Percentiles rank a stretch among this genome's conserved stretches.
Evolutionary conservation across 2,888 invertebrate species (phyloP).

Genomic region (Dusona sp.): DNA sequence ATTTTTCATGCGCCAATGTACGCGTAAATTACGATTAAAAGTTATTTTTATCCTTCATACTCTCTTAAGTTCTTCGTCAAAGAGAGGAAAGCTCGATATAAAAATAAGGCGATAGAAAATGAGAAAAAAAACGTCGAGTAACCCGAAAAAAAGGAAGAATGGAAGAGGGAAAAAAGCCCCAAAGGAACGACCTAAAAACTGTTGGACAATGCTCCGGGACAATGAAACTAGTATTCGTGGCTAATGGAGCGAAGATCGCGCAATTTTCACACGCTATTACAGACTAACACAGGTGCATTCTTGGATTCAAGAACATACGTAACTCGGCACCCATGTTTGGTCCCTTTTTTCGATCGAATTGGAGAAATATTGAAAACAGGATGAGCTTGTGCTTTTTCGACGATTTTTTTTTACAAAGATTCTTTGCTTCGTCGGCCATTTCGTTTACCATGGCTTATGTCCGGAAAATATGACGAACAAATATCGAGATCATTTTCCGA

Average conservation of each 20-base stretch:
- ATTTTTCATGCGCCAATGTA: conserved; percentile 62
- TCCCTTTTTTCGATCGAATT: conserved; percentile 63
- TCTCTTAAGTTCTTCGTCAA: conserved; percentile 36
- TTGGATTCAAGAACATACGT: conserved; percentile 49
- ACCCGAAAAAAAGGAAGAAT: conserved; percentile 48
- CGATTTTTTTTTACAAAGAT: conserved; percentile 11
- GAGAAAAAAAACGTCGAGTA: conserved; percentile 57
- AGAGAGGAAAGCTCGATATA: conserved; percentile 39
- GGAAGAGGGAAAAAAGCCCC: conserved; percentile 46
- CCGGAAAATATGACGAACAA: conserved; percentile 16
- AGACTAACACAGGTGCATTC: conserved; percentile 18
- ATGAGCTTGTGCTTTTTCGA: conserved; percentile 65
- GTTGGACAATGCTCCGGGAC: conserved; percentile 71
- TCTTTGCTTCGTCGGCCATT: background rate
- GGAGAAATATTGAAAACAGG: conserved; percentile 65
- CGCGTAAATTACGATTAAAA: conserved; percentile 59
- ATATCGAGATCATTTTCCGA: conserved; percentile 20
- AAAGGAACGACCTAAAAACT: conserved; percentile 66
- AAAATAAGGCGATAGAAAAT: conserved; percentile 23
- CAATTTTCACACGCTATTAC: conserved; percentile 79
- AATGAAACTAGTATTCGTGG: conserved; percentile 75
- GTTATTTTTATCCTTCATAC: conserved; percentile 44
- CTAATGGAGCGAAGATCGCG: conserved; percentile 78
- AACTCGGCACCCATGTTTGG: conserved; percentile 58
- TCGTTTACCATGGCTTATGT: background rate